Percentiles rank a stretch among this genome's conserved stretches.
phyloP scores from a whole-genome alignment of 64 coral and sea anemone genomes.

The Actinia equina region DNA sequence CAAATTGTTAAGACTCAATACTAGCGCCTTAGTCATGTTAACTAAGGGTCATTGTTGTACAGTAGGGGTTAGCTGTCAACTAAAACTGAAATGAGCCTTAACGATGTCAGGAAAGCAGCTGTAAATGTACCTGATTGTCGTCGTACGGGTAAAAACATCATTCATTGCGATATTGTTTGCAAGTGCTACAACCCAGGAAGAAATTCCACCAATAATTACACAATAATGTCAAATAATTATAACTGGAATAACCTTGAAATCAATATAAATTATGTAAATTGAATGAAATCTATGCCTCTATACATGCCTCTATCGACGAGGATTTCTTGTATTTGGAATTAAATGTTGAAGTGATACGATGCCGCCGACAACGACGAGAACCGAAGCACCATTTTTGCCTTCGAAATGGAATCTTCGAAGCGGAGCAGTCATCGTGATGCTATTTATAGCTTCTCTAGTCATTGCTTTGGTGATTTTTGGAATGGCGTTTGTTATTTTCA shows the following conservation, averaged over 20 bases:
- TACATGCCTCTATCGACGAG: neutral
- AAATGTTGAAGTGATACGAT: neutral
- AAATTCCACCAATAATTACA: neutral
- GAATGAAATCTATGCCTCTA: neutral
- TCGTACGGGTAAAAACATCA: neutral
- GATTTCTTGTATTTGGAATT: neutral
- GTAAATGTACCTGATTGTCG: neutral
- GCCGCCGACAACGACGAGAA: neutral
- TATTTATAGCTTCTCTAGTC: neutral
- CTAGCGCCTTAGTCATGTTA: neutral
- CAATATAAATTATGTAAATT: neutral
- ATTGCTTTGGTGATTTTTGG: neutral
- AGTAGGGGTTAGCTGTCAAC: neutral
- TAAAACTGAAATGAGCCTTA: neutral
- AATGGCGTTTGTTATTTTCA: neutral
- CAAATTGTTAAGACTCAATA: neutral
- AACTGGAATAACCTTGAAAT: neutral
- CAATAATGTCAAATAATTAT: neutral
- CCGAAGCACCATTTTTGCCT: neutral
- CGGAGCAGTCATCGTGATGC: neutral
- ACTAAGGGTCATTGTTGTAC: neutral
- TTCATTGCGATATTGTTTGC: neutral
- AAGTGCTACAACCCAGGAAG: neutral
- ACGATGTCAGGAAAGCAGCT: neutral
- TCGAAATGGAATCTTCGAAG: conserved; percentile 5